Conservation (phyloP, 2,113 vertebrate genomes). For the Penelope pileata region DNA sequence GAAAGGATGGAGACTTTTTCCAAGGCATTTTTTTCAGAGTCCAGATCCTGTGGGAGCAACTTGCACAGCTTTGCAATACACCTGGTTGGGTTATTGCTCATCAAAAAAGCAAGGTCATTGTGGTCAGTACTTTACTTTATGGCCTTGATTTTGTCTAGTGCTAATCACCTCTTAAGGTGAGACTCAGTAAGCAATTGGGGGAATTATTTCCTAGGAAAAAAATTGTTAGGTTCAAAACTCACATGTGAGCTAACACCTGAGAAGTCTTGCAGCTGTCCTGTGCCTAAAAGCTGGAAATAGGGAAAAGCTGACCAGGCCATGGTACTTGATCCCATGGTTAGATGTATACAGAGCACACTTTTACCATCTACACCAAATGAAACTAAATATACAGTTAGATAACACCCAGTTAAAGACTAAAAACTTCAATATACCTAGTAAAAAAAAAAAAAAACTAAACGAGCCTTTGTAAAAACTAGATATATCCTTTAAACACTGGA, state of each 20-base stretch:
- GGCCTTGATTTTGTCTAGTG: neutral
- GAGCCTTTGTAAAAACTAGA: neutral
- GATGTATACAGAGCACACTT: neutral
- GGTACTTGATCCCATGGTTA: slow-evolving; percentile 28
- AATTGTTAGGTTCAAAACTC: neutral
- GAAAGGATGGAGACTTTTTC: neutral
- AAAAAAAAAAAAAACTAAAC: neutral
- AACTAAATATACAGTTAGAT: neutral
- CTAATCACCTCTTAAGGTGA: neutral
- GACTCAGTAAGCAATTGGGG: neutral
- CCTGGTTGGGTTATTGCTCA: neutral
- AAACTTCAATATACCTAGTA: neutral
- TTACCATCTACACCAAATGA: neutral
- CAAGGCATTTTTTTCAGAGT: neutral
- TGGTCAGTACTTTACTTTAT: neutral
- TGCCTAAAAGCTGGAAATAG: slow-evolving; percentile 32
- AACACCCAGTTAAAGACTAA: neutral
- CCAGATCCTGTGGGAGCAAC: neutral
- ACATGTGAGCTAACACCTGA: neutral
- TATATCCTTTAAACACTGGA: neutral
- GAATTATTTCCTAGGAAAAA: neutral
- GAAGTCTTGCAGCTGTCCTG: slow-evolving; percentile 4
- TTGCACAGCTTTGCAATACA: neutral
- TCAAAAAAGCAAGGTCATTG: neutral
- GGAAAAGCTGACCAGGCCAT: slow-evolving; percentile 15